These are phyloP conservation scores for Rhinogobio ventralis DNA, from an alignment of 2,797 vertebrate genomes.

Conservation along the genomic window DNA sequence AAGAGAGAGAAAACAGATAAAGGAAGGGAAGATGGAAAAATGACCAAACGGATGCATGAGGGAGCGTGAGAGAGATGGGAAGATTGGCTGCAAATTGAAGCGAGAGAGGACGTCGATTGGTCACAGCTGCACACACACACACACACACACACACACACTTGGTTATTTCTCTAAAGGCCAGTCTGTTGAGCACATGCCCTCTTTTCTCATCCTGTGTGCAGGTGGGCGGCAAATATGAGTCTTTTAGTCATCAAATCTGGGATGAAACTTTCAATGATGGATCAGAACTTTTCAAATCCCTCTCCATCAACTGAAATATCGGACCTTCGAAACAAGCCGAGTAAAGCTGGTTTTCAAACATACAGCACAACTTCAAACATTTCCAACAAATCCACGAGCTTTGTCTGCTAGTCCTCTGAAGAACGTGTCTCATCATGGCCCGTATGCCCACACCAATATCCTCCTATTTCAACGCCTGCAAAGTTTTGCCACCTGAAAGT, in stretches of 20 bases:
- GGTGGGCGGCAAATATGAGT: conserved; percentile 29
- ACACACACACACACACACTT: background rate
- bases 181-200: background rate
- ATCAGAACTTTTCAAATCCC: conserved; percentile 49
- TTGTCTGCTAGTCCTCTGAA: conserved; percentile 33
- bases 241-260: conserved; percentile 26
- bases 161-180: conserved; percentile 3
- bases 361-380: conserved; percentile 56
- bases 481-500: conserved; percentile 41
- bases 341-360: conserved; percentile 44
- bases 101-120: conserved; percentile 7
- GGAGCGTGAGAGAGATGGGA: conserved; percentile 36
- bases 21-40: conserved; percentile 21
- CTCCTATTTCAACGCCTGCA: conserved; percentile 34
- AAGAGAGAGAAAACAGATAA: conserved; percentile 19
- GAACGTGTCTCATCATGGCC: conserved; percentile 35
- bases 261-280: conserved; percentile 46
- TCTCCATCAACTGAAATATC: conserved; percentile 44
- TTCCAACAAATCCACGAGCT: conserved; percentile 51
- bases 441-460: conserved; percentile 31
- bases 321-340: conserved; percentile 39
- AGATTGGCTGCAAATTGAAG: conserved; percentile 66
- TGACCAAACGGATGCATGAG: conserved; percentile 11
- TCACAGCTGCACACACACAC: background rate
- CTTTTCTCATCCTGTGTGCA: conserved; percentile 11